These are phyloP conservation scores for Microcebus murinus DNA, from an alignment of 2,113 vertebrate genomes.

Conservation along the genomic window DNA sequence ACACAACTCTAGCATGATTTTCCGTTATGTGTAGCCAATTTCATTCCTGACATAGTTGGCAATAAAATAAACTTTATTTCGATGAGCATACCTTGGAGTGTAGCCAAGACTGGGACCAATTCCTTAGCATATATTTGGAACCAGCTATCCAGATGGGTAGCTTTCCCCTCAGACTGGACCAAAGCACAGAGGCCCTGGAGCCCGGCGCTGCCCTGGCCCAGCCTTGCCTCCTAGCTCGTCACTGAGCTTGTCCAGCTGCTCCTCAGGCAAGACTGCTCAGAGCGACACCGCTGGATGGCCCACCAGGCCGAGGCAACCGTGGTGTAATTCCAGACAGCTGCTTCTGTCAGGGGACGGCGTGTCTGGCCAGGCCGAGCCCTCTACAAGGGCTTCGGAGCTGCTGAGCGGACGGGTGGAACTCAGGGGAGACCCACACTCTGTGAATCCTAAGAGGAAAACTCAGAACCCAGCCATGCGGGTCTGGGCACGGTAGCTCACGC, in stretches of 20 bases:
- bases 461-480: neutral
- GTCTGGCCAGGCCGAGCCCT: neutral
- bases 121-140: neutral
- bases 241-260: neutral
- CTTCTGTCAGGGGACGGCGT: neutral
- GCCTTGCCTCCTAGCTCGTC: neutral
- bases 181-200: neutral
- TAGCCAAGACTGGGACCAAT: neutral
- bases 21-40: neutral
- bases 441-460: neutral
- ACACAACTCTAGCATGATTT: neutral
- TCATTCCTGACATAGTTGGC: neutral
- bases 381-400: neutral
- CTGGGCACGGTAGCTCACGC: too few relatives aligned
- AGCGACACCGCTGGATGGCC: neutral
- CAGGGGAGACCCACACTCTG: neutral
- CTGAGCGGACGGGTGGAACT: neutral
- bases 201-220: neutral
- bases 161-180: neutral
- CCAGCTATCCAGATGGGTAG: neutral
- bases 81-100: neutral
- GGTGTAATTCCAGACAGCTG: neutral
- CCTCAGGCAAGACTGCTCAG: neutral
- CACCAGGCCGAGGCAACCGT: accelerated
- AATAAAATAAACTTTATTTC: neutral